phyloP scores from a whole-genome alignment of 2,113 vertebrate species.

The Catagonus wagneri region DNA sequence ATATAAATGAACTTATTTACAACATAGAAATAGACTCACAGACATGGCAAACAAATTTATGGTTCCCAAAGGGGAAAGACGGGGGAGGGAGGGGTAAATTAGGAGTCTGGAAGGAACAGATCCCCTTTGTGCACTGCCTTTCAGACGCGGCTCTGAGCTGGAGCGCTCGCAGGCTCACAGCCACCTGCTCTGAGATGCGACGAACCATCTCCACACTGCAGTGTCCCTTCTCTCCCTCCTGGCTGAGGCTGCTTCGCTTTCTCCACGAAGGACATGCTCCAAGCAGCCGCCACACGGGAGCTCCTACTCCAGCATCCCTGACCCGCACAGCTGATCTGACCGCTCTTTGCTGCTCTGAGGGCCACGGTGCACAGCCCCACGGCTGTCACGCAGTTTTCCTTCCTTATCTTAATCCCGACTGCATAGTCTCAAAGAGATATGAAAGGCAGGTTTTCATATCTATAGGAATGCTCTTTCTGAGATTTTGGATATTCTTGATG shows the following conservation, averaged over 20 bases:
- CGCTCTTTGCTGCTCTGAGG: too few species aligned
- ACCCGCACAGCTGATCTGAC: not conserved
- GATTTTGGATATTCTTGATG: too few species aligned
- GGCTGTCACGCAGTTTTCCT: not conserved
- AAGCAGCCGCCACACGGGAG: not conserved
- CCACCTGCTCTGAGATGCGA: not conserved
- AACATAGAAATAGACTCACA: too few species aligned
- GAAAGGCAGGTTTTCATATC: not conserved
- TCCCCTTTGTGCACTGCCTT: too few species aligned
- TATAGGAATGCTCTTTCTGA: not conserved
- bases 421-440: not conserved
- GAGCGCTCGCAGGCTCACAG: too few species aligned
- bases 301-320: not conserved
- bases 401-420: not conserved
- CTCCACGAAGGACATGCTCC: not conserved
- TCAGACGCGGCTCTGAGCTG: too few species aligned
- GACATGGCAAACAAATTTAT: too few species aligned
- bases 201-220: rapidly evolving
- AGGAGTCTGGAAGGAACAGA: too few species aligned
- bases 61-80: too few species aligned
- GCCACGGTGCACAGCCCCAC: not conserved
- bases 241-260: too few species aligned
- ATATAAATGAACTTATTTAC: too few species aligned
- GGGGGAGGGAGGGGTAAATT: too few species aligned
- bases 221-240: not conserved